phyloP scores from a whole-genome alignment of 2,888 invertebrate genomes.

The Mythimna loreyi region DNA sequence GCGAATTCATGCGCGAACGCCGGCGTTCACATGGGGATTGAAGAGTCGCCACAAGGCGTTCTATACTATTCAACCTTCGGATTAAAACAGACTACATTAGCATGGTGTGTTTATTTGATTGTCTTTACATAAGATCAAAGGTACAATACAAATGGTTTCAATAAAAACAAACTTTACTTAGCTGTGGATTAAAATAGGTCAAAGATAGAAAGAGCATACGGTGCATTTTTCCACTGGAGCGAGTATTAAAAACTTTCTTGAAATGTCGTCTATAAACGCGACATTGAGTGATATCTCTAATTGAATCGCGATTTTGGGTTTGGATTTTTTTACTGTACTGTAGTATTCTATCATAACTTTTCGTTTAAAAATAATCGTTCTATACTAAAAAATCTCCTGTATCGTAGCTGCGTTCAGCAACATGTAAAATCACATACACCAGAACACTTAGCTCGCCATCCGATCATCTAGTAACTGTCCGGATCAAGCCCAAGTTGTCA shows the following conservation, averaged over 20 bases:
- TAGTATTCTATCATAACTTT: neutral
- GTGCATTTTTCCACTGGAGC: constrained; percentile 34
- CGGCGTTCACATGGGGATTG: too few species aligned
- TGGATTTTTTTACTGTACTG: neutral
- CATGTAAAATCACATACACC: too few species aligned
- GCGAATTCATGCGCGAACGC: too few species aligned
- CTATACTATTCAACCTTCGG: too few species aligned
- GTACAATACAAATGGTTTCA: constrained; percentile 14
- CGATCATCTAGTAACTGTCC: too few species aligned
- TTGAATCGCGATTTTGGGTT: constrained; percentile 6
- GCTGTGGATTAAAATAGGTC: constrained; percentile 35
- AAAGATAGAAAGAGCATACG: constrained; percentile 35
- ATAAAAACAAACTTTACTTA: constrained; percentile 31
- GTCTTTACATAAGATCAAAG: constrained; percentile 35
- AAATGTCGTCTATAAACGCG: constrained; percentile 14
- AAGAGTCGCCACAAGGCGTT: too few species aligned
- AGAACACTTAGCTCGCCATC: too few species aligned
- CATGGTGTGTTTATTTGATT: constrained; percentile 18
- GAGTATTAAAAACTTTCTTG: constrained; percentile 42
- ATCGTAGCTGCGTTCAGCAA: too few species aligned
- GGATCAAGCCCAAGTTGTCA: too few species aligned
- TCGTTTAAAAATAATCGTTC: too few species aligned
- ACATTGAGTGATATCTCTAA: constrained; percentile 18
- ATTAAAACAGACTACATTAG: too few species aligned
- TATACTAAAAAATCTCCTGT: too few species aligned